phyloP scores from a whole-genome alignment of 2,888 invertebrate species.

The Orchesella flavescens region DNA sequence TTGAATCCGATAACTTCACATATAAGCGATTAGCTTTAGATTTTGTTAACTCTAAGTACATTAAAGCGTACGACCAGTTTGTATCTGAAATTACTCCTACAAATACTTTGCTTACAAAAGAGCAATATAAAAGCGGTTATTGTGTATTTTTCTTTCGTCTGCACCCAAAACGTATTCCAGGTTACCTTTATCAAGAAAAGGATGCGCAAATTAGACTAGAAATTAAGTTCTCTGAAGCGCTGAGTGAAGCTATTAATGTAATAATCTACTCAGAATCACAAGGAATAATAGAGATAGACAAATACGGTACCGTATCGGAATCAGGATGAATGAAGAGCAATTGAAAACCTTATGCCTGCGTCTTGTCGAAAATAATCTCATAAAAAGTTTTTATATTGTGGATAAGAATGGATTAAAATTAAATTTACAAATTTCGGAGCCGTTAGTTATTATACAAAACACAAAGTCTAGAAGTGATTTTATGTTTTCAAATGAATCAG shows the following conservation, averaged over 20 bases:
- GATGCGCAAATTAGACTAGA: neutral
- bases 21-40: neutral
- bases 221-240: neutral
- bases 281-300: neutral
- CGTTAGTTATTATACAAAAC: neutral
- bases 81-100: neutral
- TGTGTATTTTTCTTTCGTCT: neutral
- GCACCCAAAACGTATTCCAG: neutral
- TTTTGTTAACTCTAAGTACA: neutral
- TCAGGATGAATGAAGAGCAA: neutral
- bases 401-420: neutral
- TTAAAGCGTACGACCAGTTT: neutral
- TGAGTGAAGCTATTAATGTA: neutral
- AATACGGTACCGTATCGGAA: neutral
- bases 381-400: neutral
- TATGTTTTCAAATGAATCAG: neutral
- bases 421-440: too few relatives aligned
- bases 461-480: neutral
- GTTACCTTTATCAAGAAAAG: neutral
- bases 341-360: too few relatives aligned
- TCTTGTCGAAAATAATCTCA: neutral
- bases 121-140: neutral
- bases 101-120: constrained; percentile 1
- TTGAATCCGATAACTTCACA: neutral
- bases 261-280: neutral